Evolutionary conservation across 2,113 vertebrate genomes (phyloP).

Genomic region (Brachyistius frenatus): DNA sequence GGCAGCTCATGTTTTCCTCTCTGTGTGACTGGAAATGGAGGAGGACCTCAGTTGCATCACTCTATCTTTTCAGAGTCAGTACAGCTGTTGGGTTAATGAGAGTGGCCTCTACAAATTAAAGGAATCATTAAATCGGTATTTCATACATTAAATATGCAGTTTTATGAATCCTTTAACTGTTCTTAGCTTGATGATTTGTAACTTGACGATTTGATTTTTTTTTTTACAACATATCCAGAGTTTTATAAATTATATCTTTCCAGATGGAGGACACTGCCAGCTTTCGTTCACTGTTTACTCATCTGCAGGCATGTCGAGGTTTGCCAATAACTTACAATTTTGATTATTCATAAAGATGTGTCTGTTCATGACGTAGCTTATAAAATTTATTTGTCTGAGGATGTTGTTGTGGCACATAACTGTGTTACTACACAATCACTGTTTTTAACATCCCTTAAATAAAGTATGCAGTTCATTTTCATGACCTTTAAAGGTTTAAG

Average conservation of each 20-base stretch:
- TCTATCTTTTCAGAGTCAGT: background rate
- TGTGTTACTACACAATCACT: background rate
- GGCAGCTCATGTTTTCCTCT: background rate
- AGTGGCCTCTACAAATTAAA: conserved; percentile 2
- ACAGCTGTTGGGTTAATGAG: conserved; percentile 16
- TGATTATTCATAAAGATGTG: background rate
- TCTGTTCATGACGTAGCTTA: background rate
- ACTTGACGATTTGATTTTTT: background rate
- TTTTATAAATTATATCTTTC: conserved; percentile 8
- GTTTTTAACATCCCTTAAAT: no score
- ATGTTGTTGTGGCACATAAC: background rate
- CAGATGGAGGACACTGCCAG: background rate
- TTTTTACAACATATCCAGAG: background rate
- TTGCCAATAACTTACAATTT: no score
- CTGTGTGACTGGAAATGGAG: background rate
- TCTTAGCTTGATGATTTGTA: conserved; percentile 7
- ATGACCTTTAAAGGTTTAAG: no score
- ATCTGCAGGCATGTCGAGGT: background rate
- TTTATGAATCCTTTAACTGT: background rate
- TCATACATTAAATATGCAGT: background rate
- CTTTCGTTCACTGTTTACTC: conserved; percentile 6
- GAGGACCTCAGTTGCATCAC: conserved; percentile 5
- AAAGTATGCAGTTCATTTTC: no score
- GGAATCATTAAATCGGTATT: background rate
- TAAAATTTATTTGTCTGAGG: background rate